Conservation (phyloP, 2,888 invertebrate species). For the Pegoplata infirma region DNA sequence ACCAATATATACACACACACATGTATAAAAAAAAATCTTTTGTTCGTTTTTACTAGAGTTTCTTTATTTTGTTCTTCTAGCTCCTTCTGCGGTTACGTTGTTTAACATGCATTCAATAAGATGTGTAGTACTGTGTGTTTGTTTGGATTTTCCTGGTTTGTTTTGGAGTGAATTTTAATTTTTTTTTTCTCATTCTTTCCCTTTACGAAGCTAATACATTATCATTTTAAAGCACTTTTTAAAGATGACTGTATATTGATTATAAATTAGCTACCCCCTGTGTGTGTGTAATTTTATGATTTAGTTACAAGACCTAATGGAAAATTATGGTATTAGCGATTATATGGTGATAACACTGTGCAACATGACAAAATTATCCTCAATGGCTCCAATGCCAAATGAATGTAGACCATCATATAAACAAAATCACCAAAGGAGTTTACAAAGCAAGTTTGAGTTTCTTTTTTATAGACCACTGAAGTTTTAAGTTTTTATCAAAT, state of each 20-base stretch:
- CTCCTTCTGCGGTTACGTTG: not conserved
- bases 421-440: no score
- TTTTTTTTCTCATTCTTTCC: not conserved
- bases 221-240: constrained; percentile 51
- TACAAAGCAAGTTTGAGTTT: no score
- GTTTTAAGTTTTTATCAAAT: no score
- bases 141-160: not conserved
- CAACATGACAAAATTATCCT: no score
- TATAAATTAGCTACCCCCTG: constrained; percentile 55
- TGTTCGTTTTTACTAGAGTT: not conserved
- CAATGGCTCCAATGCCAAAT: no score
- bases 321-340: no score
- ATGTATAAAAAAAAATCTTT: not conserved
- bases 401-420: no score
- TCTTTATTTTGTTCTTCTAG: not conserved
- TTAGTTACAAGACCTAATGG: not conserved
- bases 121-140: not conserved
- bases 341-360: no score
- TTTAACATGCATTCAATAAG: not conserved
- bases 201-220: constrained; percentile 36
- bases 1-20: no score
- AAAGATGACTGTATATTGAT: constrained; percentile 50
- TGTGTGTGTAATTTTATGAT: not conserved
- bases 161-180: not conserved
- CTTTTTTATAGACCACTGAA: no score